Conservation (phyloP, 2,888 invertebrate species). For the Melanotus villosus region DNA sequence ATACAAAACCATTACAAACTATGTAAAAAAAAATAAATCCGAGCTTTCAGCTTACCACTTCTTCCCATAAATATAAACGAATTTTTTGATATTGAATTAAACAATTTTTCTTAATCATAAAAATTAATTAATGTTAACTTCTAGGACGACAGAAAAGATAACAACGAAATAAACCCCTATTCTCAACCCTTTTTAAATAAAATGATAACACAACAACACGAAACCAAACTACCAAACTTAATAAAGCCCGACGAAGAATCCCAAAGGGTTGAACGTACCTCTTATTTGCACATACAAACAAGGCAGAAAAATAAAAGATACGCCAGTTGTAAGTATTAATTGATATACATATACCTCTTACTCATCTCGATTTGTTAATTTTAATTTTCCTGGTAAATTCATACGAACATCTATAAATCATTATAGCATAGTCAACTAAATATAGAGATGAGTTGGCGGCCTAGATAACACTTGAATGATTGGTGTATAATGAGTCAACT, state of each 20-base stretch:
- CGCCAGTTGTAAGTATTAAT: slow-evolving; percentile 58
- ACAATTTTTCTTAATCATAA: no score
- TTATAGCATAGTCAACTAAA: slow-evolving; percentile 13
- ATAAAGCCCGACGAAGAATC: slow-evolving; percentile 19
- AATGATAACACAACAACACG: not conserved
- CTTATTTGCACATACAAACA: slow-evolving; percentile 56
- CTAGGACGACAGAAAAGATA: not conserved
- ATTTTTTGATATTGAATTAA: no score
- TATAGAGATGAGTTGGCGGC: slow-evolving; percentile 25
- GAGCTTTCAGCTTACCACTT: no score
- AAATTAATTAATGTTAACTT: no score
- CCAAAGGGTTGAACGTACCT: slow-evolving; percentile 42
- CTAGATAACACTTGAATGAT: slow-evolving; percentile 1
- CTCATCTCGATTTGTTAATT: no score
- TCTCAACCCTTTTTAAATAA: slow-evolving; percentile 9
- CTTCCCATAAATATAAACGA: no score
- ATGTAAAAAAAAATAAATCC: no score
- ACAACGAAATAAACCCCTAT: not conserved
- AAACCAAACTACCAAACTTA: not conserved
- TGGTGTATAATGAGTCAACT: slow-evolving; percentile 43
- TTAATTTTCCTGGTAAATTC: not conserved
- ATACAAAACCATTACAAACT: no score
- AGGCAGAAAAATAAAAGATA: slow-evolving; percentile 59
- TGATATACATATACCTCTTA: no score
- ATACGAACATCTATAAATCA: slow-evolving; percentile 5